Evolutionary conservation across 2,113 vertebrate genomes (phyloP).

Genomic region (Neopipo cinnamomea): DNA sequence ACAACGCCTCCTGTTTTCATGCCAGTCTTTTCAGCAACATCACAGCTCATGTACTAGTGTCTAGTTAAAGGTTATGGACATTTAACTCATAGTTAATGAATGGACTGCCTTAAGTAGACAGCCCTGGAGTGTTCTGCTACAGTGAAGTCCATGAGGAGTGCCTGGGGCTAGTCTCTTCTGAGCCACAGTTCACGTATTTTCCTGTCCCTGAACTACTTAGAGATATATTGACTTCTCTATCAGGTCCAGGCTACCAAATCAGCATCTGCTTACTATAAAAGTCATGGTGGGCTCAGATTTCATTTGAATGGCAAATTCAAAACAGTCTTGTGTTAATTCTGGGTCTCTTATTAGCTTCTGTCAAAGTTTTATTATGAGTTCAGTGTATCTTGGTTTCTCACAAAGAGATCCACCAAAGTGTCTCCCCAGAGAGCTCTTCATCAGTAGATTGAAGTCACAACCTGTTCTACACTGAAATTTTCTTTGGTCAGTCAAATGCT

Average conservation of each 20-base stretch:
- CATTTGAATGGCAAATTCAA: neutral
- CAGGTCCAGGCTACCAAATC: neutral
- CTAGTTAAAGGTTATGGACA: too few species aligned
- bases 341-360: neutral
- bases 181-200: neutral
- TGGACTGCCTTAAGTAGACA: neutral
- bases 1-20: neutral
- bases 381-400: neutral
- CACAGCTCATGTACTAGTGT: neutral
- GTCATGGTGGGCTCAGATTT: neutral
- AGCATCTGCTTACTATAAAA: neutral
- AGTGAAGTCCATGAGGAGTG: neutral
- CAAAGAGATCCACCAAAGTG: neutral
- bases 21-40: neutral
- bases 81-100: neutral
- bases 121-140: neutral
- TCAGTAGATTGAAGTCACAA: neutral
- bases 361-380: neutral
- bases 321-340: neutral
- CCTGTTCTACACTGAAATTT: neutral
- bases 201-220: neutral
- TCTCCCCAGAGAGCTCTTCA: neutral
- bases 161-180: neutral
- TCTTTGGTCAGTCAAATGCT: neutral
- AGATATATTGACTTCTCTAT: neutral